phyloP scores from a whole-genome alignment of 2,113 vertebrate genomes.

The Butorides virescens region DNA sequence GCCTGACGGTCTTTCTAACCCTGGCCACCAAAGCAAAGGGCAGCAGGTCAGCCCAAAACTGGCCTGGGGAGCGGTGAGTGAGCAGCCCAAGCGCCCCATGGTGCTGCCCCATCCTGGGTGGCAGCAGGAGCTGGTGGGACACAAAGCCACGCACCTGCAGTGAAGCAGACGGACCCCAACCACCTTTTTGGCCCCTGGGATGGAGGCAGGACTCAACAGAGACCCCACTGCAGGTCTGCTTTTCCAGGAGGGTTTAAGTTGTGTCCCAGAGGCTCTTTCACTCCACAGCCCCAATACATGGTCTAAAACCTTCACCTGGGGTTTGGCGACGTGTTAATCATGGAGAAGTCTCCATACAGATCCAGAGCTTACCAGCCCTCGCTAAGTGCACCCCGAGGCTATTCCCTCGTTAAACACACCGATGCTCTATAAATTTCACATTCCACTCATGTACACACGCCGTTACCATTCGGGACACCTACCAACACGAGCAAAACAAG shows the following conservation, averaged over 20 bases:
- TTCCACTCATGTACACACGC: slow-evolving; percentile 42
- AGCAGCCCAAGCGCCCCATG: not conserved
- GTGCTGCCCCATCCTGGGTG: not conserved
- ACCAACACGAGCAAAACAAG: not conserved
- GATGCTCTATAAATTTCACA: slow-evolving; percentile 60
- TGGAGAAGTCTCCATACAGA: not conserved
- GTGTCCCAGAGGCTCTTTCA: not conserved
- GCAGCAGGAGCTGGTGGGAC: not conserved
- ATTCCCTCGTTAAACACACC: slow-evolving; percentile 44
- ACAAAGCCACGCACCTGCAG: not conserved
- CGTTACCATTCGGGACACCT: not conserved
- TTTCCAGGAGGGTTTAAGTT: not conserved
- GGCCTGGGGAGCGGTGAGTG: accelerated
- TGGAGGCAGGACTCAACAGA: not conserved
- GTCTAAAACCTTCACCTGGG: not conserved
- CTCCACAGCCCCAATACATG: not conserved
- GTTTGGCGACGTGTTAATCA: not conserved
- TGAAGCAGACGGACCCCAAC: not conserved
- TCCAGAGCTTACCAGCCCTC: slow-evolving; percentile 25
- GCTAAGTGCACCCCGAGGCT: slow-evolving; percentile 32
- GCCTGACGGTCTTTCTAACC: not conserved
- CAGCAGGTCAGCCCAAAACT: not conserved
- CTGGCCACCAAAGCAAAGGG: not conserved
- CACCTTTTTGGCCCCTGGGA: not conserved
- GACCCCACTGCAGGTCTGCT: not conserved